A percentile compares a stretch with the other conserved stretches of the same genome.
These are phyloP conservation scores for Drosophila pseudotakahashii DNA, from an alignment of 2,888 invertebrate species.

Conservation along the genomic window DNA sequence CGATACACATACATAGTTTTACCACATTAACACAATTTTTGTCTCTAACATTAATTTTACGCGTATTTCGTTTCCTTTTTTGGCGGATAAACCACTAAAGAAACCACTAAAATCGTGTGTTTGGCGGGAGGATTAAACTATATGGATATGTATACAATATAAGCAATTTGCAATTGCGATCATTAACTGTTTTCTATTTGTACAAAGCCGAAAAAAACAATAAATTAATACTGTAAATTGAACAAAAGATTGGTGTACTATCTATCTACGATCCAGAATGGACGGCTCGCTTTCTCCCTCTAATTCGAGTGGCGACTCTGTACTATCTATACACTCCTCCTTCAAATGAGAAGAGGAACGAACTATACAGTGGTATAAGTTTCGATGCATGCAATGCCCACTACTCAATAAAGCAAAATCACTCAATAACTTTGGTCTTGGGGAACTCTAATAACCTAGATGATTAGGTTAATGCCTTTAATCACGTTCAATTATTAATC, in stretches of 20 bases:
- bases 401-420: too few relatives aligned
- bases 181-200: conserved; percentile 80
- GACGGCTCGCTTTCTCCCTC: neutral
- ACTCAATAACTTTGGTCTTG: too few relatives aligned
- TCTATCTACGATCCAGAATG: neutral
- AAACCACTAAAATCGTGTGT: conserved; percentile 26
- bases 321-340: too few relatives aligned
- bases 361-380: too few relatives aligned
- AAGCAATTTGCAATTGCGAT: conserved; percentile 49
- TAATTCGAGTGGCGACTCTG: neutral
- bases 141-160: conserved; percentile 45
- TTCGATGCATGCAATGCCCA: too few relatives aligned
- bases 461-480: too few relatives aligned
- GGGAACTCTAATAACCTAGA: too few relatives aligned
- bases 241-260: neutral
- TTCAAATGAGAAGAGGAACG: too few relatives aligned
- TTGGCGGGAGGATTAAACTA: conserved; percentile 18
- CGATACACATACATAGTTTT: conserved; percentile 8
- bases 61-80: conserved; percentile 13
- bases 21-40: conserved; percentile 17
- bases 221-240: conserved; percentile 46
- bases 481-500: neutral
- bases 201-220: conserved; percentile 62
- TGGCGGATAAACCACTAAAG: neutral
- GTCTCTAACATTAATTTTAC: conserved; percentile 30